Base-by-base conservation (phyloP, 2,113 vertebrate genomes). In the Piaya cayana region DNA sequence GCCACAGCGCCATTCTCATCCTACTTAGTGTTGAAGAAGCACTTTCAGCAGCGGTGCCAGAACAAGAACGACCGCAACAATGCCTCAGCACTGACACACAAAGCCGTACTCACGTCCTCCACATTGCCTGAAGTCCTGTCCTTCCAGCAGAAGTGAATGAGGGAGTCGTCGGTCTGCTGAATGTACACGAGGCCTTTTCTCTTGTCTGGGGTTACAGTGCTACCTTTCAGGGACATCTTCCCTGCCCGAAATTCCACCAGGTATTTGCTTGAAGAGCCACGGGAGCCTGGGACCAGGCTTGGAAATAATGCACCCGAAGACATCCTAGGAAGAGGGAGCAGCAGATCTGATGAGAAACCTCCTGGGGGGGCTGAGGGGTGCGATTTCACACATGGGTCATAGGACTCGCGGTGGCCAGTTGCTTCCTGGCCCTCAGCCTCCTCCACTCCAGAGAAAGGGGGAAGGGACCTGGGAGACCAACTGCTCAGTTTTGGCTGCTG, bases 81-180 rank as follows among this genome's bases (percentile, higher is more conserved):
- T 1, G 7, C 45, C 69, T 76, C 75, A 36, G 50, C 62, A n/a
- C 20, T 14, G 30, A 69, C 36, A 62, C 60, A 32, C 7, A 36
- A 36, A n/a, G 6, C 45, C 53, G 26, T 64, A 97, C 99, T 99
- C 72, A 99, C 99, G 50, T 99, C 99, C 15, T 99, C 99, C 30
- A 99, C 99, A 0, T 98, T 99, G 43, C 99, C 99, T 0, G 99
- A 99, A 14, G 99, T 99, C 84, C 99, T 97, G 96, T 99, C 99
- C 94, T 99, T 99, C 99, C 99, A 99, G 97, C 99, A 99, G 97
- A 99, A 99, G 97, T 99, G 99, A 82, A 99, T 99, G 91, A 99
- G 99, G 25, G 99, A 99, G 97, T 99, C 99, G 1, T 99, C 99
- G 0, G 99, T 99, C 91, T 99, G 99, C 97, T 99, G 99, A 93